Conservation (phyloP, 2,888 invertebrate species). For the Diplazon laetatorius region DNA sequence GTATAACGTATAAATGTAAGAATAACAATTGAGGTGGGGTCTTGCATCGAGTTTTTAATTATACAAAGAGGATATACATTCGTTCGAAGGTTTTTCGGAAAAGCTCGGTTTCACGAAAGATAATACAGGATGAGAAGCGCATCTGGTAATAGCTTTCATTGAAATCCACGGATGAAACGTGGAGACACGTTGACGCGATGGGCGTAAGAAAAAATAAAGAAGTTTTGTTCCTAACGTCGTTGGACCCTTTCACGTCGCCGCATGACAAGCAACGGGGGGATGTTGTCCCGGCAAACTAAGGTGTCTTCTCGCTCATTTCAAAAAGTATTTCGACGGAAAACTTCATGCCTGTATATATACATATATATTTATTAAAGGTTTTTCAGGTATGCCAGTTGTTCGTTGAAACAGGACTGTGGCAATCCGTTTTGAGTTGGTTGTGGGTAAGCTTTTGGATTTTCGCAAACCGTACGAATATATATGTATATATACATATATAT, state of each 20-base stretch:
- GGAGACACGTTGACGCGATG: neutral
- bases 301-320: conserved; percentile 11
- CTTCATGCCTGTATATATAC: conserved; percentile 6
- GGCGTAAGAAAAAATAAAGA: neutral
- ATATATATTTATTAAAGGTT: no score
- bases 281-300: no score
- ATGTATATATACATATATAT: no score
- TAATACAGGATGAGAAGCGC: neutral
- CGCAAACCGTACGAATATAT: conserved; percentile 5
- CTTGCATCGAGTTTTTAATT: conserved; percentile 51
- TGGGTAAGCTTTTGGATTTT: conserved; percentile 53
- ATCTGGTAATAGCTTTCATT: conserved; percentile 26
- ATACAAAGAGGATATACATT: conserved; percentile 56
- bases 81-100: neutral
- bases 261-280: no score
- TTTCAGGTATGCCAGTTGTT: conserved; percentile 35
- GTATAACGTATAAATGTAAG: conserved; percentile 13
- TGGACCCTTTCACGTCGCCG: no score
- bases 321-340: conserved; percentile 16
- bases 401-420: conserved; percentile 18
- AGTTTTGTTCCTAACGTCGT: neutral
- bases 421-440: neutral
- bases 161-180: conserved; percentile 3
- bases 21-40: conserved; percentile 40
- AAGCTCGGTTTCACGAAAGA: conserved; percentile 14